A percentile compares a stretch with the other conserved stretches of the same genome.
These are phyloP conservation scores for Scolopax bukidnonensis DNA, from an alignment of 2,797 vertebrate species.

Conservation along the genomic window DNA sequence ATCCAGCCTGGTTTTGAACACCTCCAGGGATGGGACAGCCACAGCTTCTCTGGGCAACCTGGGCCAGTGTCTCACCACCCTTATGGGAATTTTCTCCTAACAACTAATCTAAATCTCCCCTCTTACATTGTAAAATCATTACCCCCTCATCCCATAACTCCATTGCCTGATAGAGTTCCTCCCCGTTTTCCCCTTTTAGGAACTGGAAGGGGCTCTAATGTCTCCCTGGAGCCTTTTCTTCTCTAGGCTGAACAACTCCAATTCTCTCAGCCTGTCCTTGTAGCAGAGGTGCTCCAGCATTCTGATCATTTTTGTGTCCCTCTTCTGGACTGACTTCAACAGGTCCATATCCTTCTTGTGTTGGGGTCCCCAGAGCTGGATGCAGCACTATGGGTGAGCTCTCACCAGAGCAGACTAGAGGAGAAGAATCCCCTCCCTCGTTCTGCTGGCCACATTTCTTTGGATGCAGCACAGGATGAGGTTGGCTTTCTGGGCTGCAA, in stretches of 20 bases:
- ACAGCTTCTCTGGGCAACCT: not conserved
- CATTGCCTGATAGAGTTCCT: not conserved
- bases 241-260: not conserved
- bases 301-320: not conserved
- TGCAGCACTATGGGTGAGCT: not conserved
- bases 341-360: not conserved
- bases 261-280: not conserved
- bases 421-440: not conserved
- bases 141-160: not conserved
- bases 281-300: not conserved
- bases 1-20: not conserved
- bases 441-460: not conserved
- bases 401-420: not conserved
- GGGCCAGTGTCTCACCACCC: not conserved
- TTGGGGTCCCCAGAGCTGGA: not conserved
- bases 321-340: not conserved
- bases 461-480: not conserved
- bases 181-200: not conserved
- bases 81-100: not conserved
- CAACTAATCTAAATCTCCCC: not conserved
- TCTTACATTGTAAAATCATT: not conserved
- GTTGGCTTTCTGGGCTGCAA: not conserved
- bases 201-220: not conserved
- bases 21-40: not conserved
- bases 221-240: not conserved